Base-by-base conservation (phyloP, 2,113 vertebrate genomes). In the Lamprologus callipterus region DNA sequence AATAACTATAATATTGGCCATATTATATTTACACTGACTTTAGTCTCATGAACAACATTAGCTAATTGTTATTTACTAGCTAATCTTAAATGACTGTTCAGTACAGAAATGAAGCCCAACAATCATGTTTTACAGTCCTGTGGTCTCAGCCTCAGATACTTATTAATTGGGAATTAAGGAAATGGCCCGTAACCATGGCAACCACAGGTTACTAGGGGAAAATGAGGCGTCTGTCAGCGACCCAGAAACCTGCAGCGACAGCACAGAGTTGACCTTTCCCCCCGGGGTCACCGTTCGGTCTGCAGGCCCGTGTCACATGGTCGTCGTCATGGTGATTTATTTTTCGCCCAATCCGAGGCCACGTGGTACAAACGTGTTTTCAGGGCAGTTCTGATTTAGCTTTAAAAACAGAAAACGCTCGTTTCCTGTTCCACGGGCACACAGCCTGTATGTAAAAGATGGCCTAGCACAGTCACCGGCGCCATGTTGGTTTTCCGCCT, bases 51-150 rank as follows among this genome's bases (percentile, higher is more conserved):
- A 53, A 0, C 51, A 11, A 53, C 51, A 53, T 53, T 0, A 53
- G 0, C 2, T 53, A 2, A 0, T 21, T 53, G n/a, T 53, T 53
- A 53, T 53, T 21, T 53, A 53, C 51, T 4, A 53, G 0, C 51
- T 53, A 53, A 53, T 21, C 51, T 53, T 21, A 53, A 6, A 53
- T 6, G 0, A 54, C 5, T 53, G 49, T 54, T 54, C 51, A 21
- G n/a, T 0, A 2, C n/a, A 54, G 51, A 54, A 1, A 53, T 10
- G 51, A n/a, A 53, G 9, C 51, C 19, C 51, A 54, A 21, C 51
- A 0, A 2, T 21, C n/a, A 11, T 2, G n/a, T 54, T 54, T 11
- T 0, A 17, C 49, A 21, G 51, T 53, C 51, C 9, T 2, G 51
- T 53, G 51, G n/a, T 53, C 1, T 53, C 51, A 53, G 51, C 51